Evolutionary conservation across 2,888 invertebrate species (phyloP).

Genomic region (Caenorhabditis sinica): DNA sequence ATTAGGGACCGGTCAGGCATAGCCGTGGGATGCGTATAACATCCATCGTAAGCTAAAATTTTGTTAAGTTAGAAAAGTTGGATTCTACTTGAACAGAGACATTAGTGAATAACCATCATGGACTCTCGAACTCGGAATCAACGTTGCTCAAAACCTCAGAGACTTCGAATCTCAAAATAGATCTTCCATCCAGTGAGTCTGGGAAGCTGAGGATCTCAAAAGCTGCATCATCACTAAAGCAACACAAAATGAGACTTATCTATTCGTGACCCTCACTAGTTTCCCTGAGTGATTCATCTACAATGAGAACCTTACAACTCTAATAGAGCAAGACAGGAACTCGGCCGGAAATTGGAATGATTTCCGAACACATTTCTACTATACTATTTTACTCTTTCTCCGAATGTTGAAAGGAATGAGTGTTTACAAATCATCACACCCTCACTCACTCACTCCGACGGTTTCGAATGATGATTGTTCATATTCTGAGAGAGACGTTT

Average conservation of each 20-base stretch:
- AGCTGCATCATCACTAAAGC: too few relatives aligned
- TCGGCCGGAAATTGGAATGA: slow-evolving; percentile 41
- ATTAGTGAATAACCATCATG: too few relatives aligned
- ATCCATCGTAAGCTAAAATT: too few relatives aligned
- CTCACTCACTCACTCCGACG: slow-evolving; percentile 3
- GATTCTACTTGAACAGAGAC: too few relatives aligned
- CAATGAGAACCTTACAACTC: slow-evolving; percentile 12
- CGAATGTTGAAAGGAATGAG: slow-evolving; percentile 34
- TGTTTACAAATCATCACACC: slow-evolving; percentile 46
- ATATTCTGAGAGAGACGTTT: slow-evolving; percentile 42
- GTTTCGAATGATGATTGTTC: slow-evolving; percentile 41
- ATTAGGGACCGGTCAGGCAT: too few relatives aligned
- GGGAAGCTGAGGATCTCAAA: too few relatives aligned
- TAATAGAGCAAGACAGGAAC: slow-evolving; percentile 27
- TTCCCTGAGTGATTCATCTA: neutral
- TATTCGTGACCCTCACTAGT: neutral
- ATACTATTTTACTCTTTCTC: slow-evolving; percentile 1
- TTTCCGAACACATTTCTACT: slow-evolving; percentile 32
- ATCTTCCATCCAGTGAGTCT: too few relatives aligned
- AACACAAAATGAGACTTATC: neutral
- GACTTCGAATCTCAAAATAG: too few relatives aligned
- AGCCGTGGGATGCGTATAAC: too few relatives aligned
- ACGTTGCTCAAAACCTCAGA: too few relatives aligned
- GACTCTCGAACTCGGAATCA: too few relatives aligned
- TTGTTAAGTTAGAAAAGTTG: too few relatives aligned